phyloP scores from a whole-genome alignment of 1,140 invertebrate genomes.

The Zaprionus taronus region DNA sequence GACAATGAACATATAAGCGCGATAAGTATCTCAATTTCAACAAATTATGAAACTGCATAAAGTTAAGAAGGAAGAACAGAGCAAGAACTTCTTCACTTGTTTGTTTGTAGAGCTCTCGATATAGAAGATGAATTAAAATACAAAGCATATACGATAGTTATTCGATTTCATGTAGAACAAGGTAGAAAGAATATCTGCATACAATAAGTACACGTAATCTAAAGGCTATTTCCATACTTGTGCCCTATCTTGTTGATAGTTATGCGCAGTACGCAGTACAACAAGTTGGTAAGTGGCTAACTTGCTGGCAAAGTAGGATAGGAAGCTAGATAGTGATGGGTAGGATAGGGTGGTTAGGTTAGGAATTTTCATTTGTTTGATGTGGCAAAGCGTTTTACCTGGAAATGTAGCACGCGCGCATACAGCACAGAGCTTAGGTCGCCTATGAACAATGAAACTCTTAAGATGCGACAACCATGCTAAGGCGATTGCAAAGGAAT shows the following conservation, averaged over 20 bases:
- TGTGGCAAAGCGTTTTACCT: conserved; percentile 2
- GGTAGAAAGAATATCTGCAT: background rate
- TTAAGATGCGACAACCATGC: background rate
- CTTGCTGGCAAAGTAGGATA: background rate
- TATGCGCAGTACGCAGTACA: conserved; percentile 1
- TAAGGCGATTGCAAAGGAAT: background rate
- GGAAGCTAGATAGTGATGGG: background rate
- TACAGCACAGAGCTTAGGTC: background rate
- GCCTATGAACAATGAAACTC: background rate
- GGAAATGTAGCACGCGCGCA: background rate
- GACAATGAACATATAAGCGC: background rate
- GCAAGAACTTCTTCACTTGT: background rate
- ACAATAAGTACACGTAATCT: background rate
- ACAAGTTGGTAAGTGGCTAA: background rate
- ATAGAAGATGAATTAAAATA: too few species aligned
- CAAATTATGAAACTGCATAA: too few species aligned
- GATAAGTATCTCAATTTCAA: too few species aligned
- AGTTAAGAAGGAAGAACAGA: background rate
- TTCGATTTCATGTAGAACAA: background rate
- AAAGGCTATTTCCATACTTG: background rate
- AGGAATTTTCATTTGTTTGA: background rate
- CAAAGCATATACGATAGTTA: too few species aligned
- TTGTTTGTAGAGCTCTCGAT: background rate
- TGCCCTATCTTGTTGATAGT: background rate
- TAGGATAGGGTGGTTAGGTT: background rate